Base-by-base conservation (phyloP, 1,140 invertebrate species). In the Drosophila parabipectinata region DNA sequence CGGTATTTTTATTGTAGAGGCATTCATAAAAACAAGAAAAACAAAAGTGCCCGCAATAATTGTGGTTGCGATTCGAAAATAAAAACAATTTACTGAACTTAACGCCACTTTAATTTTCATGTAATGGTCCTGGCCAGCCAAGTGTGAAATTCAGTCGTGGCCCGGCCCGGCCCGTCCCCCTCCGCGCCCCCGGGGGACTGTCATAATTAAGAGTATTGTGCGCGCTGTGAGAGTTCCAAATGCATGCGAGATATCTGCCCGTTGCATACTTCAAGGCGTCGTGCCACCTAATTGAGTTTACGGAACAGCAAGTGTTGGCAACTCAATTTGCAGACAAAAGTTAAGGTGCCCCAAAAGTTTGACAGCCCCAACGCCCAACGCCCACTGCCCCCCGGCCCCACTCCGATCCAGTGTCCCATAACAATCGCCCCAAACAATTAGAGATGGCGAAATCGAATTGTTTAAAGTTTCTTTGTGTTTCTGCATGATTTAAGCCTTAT, bases 291-390 rank as follows among this genome's bases (percentile, higher is more conserved):
- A 84, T 87, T 84, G 44, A 85, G 72, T 85, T 84, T 67, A 28
- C 44, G n/a, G 30, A 39, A 50, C 12, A 51, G 47, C 62, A 34
- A 34, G 44, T 62, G 52, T 77, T 76, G 34, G 54, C 62, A 87
- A 66, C 78, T 87, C 80, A 82, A 87, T 88, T 87, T 62, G 59
- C 62, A 68, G 55, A 64, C 82, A 88, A 82, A 82, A 88, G 69
- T 87, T 88, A 50, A 50, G 63, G 47, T 73, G 50, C 18, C 60
- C 60, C 72, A 37, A 67, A 87, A 74, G 34, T 77, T 84, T 69
- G n/a, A n/a, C 6, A 4, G 28, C n/a, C 21, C 14, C 14, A 45
- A 15, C 12, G 14, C 26, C 8, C 32, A 41, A 24, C 45, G 37
- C n/a, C 26, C 18, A 2, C n/a, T n/a, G 30, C 18, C 26, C 18